Conservation (phyloP, 2,113 vertebrate species). For the Toxotes jaculatrix region DNA sequence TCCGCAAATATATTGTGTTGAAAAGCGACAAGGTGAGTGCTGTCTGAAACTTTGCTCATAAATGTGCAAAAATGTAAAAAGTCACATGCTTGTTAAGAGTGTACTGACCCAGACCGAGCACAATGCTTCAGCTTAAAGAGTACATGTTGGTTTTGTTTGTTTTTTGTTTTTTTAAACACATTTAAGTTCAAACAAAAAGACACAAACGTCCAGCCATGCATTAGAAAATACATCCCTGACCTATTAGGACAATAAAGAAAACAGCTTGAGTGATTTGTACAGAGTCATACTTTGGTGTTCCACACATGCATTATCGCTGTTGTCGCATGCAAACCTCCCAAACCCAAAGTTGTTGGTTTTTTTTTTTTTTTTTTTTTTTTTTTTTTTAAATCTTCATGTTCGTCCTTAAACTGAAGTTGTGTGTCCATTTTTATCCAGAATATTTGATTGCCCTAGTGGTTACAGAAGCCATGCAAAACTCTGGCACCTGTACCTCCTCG, state of each 20-base stretch:
- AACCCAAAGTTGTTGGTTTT: constrained; percentile 19
- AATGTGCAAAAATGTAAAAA: constrained; percentile 61
- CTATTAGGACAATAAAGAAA: constrained; percentile 56
- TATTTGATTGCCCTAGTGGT: constrained; percentile 43
- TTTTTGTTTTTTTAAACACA: constrained; percentile 35
- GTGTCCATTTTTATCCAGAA: constrained; percentile 28
- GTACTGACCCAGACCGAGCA: constrained; percentile 50
- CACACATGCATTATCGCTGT: constrained; percentile 70
- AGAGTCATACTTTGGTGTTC: constrained; percentile 76
- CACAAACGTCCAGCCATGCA: constrained; percentile 75
- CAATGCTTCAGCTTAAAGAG: constrained; percentile 62
- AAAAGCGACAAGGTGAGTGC: constrained; percentile 24
- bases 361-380: not conserved
- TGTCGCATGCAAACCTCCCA: constrained; percentile 66
- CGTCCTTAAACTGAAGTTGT: constrained; percentile 30
- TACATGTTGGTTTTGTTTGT: constrained; percentile 53
- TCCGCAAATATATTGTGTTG: not conserved
- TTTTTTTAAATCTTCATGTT: constrained; percentile 21
- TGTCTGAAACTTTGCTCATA: constrained; percentile 3
- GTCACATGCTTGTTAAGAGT: constrained; percentile 53
- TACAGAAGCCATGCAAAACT: constrained; percentile 21
- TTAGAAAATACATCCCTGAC: constrained; percentile 72
- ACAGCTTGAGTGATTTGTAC: constrained; percentile 61
- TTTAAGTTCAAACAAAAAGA: constrained; percentile 55
- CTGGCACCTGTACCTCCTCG: constrained; percentile 21